phyloP scores from a whole-genome alignment of 2,888 invertebrate species.

The Epinotia brunnichana region DNA sequence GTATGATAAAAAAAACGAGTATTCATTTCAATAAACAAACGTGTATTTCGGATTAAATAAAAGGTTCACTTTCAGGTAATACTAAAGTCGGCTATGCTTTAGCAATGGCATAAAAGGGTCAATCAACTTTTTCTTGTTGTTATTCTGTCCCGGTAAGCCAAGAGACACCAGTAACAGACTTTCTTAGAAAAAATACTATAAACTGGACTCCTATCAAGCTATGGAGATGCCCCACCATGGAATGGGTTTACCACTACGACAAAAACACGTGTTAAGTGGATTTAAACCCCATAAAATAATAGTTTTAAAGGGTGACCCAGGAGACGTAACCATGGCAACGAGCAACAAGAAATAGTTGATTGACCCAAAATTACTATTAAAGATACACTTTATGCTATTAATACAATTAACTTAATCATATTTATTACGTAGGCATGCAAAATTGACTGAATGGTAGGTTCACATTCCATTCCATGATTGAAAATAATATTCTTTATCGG shows the following conservation, averaged over 20 bases:
- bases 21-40: constrained; percentile 14
- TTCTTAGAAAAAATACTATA: too few relatives aligned
- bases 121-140: too few relatives aligned
- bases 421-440: constrained; percentile 18
- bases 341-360: too few relatives aligned
- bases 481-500: not conserved
- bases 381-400: constrained; percentile 11
- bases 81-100: constrained; percentile 16
- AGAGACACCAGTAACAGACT: too few relatives aligned
- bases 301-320: too few relatives aligned
- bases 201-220: too few relatives aligned
- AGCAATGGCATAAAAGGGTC: constrained; percentile 3
- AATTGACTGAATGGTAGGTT: constrained; percentile 11
- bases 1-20: not conserved
- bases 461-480: not conserved
- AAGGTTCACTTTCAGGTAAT: not conserved
- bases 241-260: too few relatives aligned
- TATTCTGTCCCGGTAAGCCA: too few relatives aligned
- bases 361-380: not conserved
- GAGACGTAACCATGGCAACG: too few relatives aligned
- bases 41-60: constrained; percentile 21
- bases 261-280: too few relatives aligned
- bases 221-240: too few relatives aligned
- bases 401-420: constrained; percentile 11
- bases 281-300: too few relatives aligned